Evolutionary conservation across 2,888 invertebrate species (phyloP), one percentile per base, ranked within the genome.

Genomic region (Leptarthrus brevirostris): DNA sequence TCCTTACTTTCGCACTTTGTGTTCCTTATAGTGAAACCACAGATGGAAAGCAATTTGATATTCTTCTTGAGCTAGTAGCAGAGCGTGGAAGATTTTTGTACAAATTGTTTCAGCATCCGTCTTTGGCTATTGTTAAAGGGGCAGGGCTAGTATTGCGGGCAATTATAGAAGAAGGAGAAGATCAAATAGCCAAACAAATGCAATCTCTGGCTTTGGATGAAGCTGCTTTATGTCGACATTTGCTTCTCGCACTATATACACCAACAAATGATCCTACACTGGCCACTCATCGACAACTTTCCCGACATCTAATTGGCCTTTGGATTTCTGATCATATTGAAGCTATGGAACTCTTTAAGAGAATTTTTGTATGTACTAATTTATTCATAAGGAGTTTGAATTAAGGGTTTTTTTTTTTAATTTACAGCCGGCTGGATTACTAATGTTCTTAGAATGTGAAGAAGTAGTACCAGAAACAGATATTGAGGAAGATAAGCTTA

Each of bases 21-120:
- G 96, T 98, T 77, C 99, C 99, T 3, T 99, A 98, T 86, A 96
- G 97, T 82, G 99, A 99, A 86, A 99, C 99, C 3, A 99, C 99
- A 0, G 97, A 98, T 82, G 96, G 97, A 66, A 94, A 94, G 82
- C 95, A 96, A 83, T 97, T 97, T 85, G 98, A 99, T 84, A 91
- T 91, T 79, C 87, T 98, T 70, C 86, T 98, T 22, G 95, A 96
- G 85, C 91, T 98, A 90, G 97, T 98, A 1, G 96, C 99, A 3
- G 90, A 92, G 70, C 90, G 94, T 78, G 98, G 98, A 4, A 89
- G 97, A 73, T 91, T 93, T 75, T 87, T 99, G 18, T 99, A 97
- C 83, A 92, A 94, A 82, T 87, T 99, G 44, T 84, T 84, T 74
- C 84, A 84, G 91, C 97, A 98, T 87, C 97, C 97, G 1, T 98